Conservation (phyloP, 2,113 vertebrate species). For the Callipepla squamata region DNA sequence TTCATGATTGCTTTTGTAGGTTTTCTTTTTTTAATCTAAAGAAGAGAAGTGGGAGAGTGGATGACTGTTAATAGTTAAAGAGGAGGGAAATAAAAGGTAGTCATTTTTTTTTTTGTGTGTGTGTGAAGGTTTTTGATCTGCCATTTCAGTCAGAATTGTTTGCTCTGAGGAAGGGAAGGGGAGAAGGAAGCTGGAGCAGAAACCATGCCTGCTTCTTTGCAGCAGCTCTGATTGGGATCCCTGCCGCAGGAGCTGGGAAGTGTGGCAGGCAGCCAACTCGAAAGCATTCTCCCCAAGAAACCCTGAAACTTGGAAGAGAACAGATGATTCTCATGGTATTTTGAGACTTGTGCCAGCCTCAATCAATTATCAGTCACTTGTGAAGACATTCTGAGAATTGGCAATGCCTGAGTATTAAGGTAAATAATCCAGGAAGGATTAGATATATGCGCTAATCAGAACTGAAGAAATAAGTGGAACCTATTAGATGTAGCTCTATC, state of each 20-base stretch:
- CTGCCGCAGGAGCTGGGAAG: constrained; percentile 25
- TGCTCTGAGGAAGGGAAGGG: not conserved
- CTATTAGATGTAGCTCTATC: not conserved
- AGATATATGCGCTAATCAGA: not conserved
- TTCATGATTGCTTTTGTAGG: not conserved
- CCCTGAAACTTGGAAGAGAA: constrained; percentile 56
- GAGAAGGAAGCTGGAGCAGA: not conserved
- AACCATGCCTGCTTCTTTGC: not conserved
- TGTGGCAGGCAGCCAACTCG: constrained; percentile 61
- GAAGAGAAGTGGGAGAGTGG: not conserved
- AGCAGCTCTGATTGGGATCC: constrained; percentile 26
- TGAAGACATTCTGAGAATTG: constrained; percentile 47
- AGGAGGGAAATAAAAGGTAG: not conserved
- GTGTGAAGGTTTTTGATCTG: not conserved
- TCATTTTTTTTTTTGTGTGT: not conserved
- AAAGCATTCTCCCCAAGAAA: constrained; percentile 50
- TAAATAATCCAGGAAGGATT: constrained; percentile 34
- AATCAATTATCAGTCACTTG: constrained; percentile 59
- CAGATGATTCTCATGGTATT: constrained; percentile 65
- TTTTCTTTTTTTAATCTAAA: not conserved
- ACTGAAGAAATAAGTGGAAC: not conserved
- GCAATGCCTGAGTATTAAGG: constrained; percentile 2
- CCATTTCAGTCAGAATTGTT: not conserved
- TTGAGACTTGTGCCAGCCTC: constrained; percentile 44
- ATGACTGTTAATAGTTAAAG: not conserved